These are phyloP conservation scores for Augochlora pura DNA, from an alignment of 1,140 invertebrate genomes.

Conservation along the genomic window DNA sequence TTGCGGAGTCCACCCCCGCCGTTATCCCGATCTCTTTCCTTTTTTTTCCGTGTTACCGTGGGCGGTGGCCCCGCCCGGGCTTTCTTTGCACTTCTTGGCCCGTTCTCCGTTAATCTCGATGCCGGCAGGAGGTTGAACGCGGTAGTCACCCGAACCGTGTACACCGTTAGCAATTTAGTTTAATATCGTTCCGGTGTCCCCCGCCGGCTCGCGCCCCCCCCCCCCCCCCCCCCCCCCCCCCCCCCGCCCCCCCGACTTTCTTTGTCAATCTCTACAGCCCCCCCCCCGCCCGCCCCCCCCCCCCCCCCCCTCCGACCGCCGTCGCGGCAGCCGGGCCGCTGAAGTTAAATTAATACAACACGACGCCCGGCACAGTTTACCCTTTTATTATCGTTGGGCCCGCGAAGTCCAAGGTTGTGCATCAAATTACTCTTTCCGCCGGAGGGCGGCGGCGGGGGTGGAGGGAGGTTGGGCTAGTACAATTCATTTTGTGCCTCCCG, in stretches of 20 bases:
- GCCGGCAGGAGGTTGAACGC: neutral
- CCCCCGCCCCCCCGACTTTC: too few species aligned
- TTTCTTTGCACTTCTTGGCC: slow-evolving; percentile 29
- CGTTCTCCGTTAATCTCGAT: slow-evolving; percentile 47
- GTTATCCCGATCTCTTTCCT: neutral
- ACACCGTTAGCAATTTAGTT: slow-evolving; percentile 57
- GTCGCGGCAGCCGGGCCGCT: slow-evolving; percentile 33
- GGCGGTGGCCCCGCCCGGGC: neutral
- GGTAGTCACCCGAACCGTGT: neutral
- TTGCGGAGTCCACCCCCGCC: neutral
- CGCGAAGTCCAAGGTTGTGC: slow-evolving; percentile 51
- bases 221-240: too few species aligned
- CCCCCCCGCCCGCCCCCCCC: neutral
- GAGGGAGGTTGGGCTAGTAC: neutral
- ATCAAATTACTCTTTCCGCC: slow-evolving; percentile 59
- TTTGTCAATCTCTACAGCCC: too few species aligned
- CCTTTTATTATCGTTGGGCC: slow-evolving; percentile 54
- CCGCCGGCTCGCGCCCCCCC: neutral
- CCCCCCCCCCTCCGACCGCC: too few species aligned
- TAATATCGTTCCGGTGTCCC: slow-evolving; percentile 51
- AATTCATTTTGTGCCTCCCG: slow-evolving; percentile 38
- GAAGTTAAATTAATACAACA: slow-evolving; percentile 70
- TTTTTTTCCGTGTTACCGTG: slow-evolving; percentile 3
- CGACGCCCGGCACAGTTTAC: slow-evolving; percentile 40
- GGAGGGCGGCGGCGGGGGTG: neutral